Evolutionary conservation across 2,888 invertebrate species (phyloP).

Genomic region (Marasmarcha lunaedactyla): DNA sequence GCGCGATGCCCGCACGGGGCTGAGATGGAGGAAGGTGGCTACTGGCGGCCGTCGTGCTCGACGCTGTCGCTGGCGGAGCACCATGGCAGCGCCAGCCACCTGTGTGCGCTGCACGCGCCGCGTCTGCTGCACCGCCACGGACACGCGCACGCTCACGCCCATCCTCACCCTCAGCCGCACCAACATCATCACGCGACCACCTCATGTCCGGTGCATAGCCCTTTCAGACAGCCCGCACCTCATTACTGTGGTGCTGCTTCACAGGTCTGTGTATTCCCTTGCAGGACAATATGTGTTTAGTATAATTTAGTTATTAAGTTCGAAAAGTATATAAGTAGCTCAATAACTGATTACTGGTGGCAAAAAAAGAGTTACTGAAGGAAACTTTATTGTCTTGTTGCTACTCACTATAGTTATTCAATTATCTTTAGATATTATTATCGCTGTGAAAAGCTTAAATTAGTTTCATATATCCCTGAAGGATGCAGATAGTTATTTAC

Average conservation of each 20-base stretch:
- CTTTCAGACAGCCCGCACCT: slow-evolving; percentile 73
- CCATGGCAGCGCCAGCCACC: slow-evolving; percentile 56
- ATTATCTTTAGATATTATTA: too few species aligned
- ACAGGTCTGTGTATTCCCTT: slow-evolving; percentile 37
- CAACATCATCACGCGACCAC: slow-evolving; percentile 53
- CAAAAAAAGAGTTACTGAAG: too few species aligned
- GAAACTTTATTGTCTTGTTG: too few species aligned
- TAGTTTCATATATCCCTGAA: too few species aligned
- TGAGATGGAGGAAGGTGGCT: slow-evolving; percentile 66
- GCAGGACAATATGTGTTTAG: too few species aligned
- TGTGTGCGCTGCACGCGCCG: slow-evolving; percentile 61
- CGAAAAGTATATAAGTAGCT: too few species aligned
- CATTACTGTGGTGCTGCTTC: slow-evolving; percentile 62
- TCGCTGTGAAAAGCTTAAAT: too few species aligned
- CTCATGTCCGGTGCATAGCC: slow-evolving; percentile 82
- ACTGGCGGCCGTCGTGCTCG: slow-evolving; percentile 65
- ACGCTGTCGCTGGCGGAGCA: slow-evolving; percentile 62
- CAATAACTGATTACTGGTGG: too few species aligned
- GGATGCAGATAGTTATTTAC: too few species aligned
- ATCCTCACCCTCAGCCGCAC: slow-evolving; percentile 59
- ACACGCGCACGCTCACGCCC: slow-evolving; percentile 43
- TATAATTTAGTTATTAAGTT: too few species aligned
- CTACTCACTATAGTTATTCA: too few species aligned
- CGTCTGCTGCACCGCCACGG: slow-evolving; percentile 46
- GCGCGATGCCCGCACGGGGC: slow-evolving; percentile 60